A percentile compares a stretch with the other conserved stretches of the same genome.
Evolutionary conservation across 2,113 vertebrate species (phyloP).

Genomic region (Bagarius yarrelli): DNA sequence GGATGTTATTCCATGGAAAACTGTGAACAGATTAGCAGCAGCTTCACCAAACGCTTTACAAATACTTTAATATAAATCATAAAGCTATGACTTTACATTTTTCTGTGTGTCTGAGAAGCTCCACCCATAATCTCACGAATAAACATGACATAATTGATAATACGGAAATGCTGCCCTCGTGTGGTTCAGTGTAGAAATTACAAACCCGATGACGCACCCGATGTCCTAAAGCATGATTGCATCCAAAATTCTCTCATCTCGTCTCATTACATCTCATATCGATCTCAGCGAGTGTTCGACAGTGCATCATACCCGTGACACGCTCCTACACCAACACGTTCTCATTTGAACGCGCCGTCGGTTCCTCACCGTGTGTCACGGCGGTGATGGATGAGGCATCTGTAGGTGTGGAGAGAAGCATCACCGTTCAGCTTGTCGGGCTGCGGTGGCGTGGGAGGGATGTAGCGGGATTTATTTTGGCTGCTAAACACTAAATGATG

Average conservation of each 20-base stretch:
- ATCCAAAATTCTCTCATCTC: not conserved
- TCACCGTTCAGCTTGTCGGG: not conserved
- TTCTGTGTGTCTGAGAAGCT: not conserved
- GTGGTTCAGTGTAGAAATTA: not conserved
- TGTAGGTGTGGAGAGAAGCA: not conserved
- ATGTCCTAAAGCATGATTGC: not conserved
- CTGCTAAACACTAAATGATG: constrained; percentile 16
- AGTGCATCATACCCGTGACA: not conserved
- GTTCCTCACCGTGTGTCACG: not conserved
- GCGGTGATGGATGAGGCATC: not conserved
- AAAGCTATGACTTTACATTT: not conserved
- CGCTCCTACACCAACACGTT: constrained; percentile 9
- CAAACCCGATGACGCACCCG: constrained; percentile 4
- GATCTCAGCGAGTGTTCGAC: constrained; percentile 4
- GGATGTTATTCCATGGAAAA: too few species aligned
- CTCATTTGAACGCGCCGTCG: not conserved
- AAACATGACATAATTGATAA: not conserved
- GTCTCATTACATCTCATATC: not conserved
- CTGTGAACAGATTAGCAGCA: not conserved
- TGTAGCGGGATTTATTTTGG: not conserved
- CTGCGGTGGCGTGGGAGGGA: not conserved
- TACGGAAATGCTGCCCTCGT: constrained; percentile 35
- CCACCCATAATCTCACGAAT: not conserved
- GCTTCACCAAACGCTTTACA: not conserved
- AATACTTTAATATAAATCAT: not conserved